Evolutionary conservation across 2,888 invertebrate genomes (phyloP).

Genomic region (Bhutanitis thaidina): DNA sequence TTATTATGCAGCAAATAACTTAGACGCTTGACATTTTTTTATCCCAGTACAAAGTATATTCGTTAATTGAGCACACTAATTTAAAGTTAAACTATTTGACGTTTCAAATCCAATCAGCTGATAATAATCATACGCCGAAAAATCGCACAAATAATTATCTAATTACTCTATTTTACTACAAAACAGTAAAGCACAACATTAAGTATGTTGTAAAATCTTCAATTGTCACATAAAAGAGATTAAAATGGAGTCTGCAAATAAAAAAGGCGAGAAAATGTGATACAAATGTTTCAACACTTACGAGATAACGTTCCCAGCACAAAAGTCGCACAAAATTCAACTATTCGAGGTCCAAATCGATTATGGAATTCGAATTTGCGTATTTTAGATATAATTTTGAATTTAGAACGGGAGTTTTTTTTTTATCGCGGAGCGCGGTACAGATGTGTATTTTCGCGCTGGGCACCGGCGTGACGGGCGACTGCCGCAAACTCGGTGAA

Average conservation of each 20-base stretch:
- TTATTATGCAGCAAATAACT: too few species aligned
- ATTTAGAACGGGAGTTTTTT: constrained; percentile 46
- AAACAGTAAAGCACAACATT: constrained; percentile 24
- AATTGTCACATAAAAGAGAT: constrained; percentile 44
- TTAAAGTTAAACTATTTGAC: constrained; percentile 44
- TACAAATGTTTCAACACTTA: constrained; percentile 48
- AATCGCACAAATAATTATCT: constrained; percentile 1
- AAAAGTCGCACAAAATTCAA: constrained; percentile 46
- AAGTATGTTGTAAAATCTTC: constrained; percentile 30
- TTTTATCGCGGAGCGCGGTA: constrained; percentile 63
- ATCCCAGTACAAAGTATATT: too few species aligned
- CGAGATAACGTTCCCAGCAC: constrained; percentile 63
- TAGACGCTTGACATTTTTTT: too few species aligned
- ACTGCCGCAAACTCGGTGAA: constrained; percentile 75
- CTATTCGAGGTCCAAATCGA: constrained; percentile 27
- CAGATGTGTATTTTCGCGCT: constrained; percentile 71
- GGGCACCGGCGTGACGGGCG: constrained; percentile 67
- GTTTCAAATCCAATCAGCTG: constrained; percentile 57
- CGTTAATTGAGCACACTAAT: too few species aligned
- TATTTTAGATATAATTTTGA: constrained; percentile 39
- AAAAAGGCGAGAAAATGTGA: constrained; percentile 36
- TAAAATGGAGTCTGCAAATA: constrained; percentile 46
- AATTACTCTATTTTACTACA: constrained; percentile 19
- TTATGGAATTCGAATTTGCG: constrained; percentile 29
- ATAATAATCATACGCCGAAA: constrained; percentile 31